Percentiles rank a stretch among this genome's conserved stretches.
Evolutionary conservation across 2,888 invertebrate genomes (phyloP).

Genomic region (Chloroclystis v-ata): DNA sequence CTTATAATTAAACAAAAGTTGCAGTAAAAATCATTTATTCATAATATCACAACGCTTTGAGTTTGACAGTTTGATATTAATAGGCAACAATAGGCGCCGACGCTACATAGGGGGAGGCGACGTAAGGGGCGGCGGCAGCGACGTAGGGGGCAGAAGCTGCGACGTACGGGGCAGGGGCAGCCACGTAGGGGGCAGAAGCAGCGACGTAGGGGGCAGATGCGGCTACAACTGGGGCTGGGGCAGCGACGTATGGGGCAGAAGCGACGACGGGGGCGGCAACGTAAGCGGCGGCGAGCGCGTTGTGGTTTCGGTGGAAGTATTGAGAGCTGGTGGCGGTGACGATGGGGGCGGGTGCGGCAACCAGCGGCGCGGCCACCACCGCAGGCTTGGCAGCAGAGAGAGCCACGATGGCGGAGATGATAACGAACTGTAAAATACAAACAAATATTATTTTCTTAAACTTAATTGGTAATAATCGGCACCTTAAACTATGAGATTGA

Average conservation of each 20-base stretch:
- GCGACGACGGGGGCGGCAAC: slow-evolving; percentile 37
- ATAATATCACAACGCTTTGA: slow-evolving; percentile 40
- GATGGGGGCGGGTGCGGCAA: slow-evolving; percentile 68
- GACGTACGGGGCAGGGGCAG: slow-evolving; percentile 13
- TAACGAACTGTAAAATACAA: slow-evolving; percentile 52
- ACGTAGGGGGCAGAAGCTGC: slow-evolving; percentile 22
- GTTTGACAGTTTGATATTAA: slow-evolving; percentile 26
- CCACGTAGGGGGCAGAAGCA: slow-evolving; percentile 20
- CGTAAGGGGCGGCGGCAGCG: slow-evolving; percentile 13
- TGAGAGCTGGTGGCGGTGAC: slow-evolving; percentile 83
- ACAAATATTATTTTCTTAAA: too few species aligned
- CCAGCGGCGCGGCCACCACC: slow-evolving; percentile 49
- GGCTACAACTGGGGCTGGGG: slow-evolving; percentile 48
- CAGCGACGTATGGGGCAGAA: slow-evolving; percentile 37
- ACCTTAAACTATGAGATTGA: too few species aligned
- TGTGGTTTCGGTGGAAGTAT: slow-evolving; percentile 82
- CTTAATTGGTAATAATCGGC: too few species aligned
- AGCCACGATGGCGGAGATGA: slow-evolving; percentile 59
- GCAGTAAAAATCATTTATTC: slow-evolving; percentile 32
- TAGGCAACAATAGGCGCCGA: slow-evolving; percentile 39
- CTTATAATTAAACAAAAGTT: not conserved
- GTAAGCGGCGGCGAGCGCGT: slow-evolving; percentile 58
- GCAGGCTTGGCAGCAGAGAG: slow-evolving; percentile 58
- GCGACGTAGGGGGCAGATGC: slow-evolving; percentile 34
- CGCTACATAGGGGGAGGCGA: slow-evolving; percentile 27